Percentiles rank a stretch among this genome's conserved stretches.
Conservation (phyloP, 2,888 invertebrate species). For the Deladenus siricidicola region DNA sequence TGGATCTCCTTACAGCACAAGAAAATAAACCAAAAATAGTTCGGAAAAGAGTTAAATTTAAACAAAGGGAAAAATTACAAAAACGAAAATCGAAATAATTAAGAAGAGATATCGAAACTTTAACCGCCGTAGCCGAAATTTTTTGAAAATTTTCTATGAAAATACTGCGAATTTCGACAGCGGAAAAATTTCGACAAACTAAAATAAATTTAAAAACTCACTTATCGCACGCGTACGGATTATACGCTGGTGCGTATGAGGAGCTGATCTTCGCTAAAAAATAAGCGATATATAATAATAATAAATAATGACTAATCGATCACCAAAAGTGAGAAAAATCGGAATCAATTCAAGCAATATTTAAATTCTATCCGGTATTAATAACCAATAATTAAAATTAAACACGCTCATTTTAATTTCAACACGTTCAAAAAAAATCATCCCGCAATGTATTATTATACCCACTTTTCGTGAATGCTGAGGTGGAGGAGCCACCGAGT, state of each 20-base stretch:
- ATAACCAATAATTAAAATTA: too few relatives aligned
- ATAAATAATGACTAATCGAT: too few relatives aligned
- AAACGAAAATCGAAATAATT: neutral
- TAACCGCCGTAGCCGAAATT: neutral
- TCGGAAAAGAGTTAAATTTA: neutral
- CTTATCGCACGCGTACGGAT: slow-evolving; percentile 37
- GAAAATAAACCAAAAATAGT: neutral
- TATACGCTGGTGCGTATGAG: slow-evolving; percentile 43
- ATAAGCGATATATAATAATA: too few relatives aligned
- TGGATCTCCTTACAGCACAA: too few relatives aligned
- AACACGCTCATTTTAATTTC: too few relatives aligned
- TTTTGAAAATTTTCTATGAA: neutral
- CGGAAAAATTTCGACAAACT: too few relatives aligned
- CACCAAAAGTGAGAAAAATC: too few relatives aligned
- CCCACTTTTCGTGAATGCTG: neutral
- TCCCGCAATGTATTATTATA: too few relatives aligned
- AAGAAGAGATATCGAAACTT: neutral
- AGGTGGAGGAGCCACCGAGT: neutral
- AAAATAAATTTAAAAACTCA: slow-evolving; percentile 24
- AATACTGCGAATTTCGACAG: too few relatives aligned
- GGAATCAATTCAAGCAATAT: too few relatives aligned
- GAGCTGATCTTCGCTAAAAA: slow-evolving; percentile 37
- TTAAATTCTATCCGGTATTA: too few relatives aligned
- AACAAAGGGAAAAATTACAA: neutral
- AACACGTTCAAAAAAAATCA: too few relatives aligned